Evolutionary conservation across 2,113 vertebrate species (phyloP).

Genomic region (Tyto alba): DNA sequence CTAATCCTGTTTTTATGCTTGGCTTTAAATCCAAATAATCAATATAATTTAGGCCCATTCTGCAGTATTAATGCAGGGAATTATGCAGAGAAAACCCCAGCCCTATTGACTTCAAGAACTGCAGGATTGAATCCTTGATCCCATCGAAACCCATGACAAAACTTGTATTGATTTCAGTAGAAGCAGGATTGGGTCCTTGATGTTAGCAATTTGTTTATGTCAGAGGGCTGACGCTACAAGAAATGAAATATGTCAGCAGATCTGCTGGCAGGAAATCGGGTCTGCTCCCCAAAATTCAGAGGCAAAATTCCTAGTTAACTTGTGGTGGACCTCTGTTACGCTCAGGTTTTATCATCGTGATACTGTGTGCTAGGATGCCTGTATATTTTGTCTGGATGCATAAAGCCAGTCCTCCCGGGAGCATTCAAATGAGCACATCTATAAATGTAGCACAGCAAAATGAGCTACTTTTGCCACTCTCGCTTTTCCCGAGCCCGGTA

Average conservation of each 20-base stretch:
- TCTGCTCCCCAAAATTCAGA: background rate
- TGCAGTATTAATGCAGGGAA: background rate
- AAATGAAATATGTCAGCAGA: background rate
- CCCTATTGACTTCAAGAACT: background rate
- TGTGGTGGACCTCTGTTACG: background rate
- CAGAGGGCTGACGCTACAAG: background rate
- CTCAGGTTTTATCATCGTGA: background rate
- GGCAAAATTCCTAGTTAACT: background rate
- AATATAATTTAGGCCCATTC: background rate
- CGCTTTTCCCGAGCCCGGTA: background rate
- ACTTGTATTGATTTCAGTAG: background rate
- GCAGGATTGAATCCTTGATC: background rate
- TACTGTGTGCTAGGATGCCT: background rate
- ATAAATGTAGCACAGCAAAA: conserved; percentile 30
- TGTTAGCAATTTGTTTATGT: background rate
- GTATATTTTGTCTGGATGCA: background rate
- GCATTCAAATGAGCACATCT: conserved; percentile 25
- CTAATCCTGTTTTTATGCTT: background rate
- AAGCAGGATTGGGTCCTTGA: conserved; percentile 16
- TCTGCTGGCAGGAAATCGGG: background rate
- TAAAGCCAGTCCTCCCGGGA: conserved; percentile 12
- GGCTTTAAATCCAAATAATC: background rate
- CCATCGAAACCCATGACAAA: conserved; percentile 16
- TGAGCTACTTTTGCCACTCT: conserved; percentile 32
- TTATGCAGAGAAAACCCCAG: background rate